These are phyloP conservation scores for Metopia argyrocephala DNA, from an alignment of 2,888 invertebrate species.

Conservation along the genomic window DNA sequence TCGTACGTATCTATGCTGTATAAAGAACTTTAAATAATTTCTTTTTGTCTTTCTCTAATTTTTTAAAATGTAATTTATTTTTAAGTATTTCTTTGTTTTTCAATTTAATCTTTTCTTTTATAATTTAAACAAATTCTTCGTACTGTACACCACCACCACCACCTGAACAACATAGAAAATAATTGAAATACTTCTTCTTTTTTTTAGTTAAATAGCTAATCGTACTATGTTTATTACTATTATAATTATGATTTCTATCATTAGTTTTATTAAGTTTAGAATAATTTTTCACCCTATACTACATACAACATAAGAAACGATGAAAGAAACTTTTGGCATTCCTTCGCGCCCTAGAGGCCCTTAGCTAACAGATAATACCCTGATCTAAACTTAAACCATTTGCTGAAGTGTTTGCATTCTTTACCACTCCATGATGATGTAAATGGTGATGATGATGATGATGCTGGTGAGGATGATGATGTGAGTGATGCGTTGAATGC, in stretches of 20 bases:
- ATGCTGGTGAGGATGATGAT: conserved; percentile 65
- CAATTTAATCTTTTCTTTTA: background rate
- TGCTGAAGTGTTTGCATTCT: conserved; percentile 74
- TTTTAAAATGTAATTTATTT: too few species aligned
- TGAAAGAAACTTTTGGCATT: conserved; percentile 79
- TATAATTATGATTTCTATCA: background rate
- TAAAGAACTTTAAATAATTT: too few species aligned
- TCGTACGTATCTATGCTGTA: too few species aligned
- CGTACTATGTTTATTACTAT: conserved; percentile 32
- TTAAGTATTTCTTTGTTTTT: background rate
- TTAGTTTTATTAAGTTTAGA: conserved; percentile 41
- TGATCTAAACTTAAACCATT: conserved; percentile 78
- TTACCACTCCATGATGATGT: conserved; percentile 71
- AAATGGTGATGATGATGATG: conserved; percentile 71
- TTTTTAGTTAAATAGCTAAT: conserved; percentile 58
- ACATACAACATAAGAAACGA: conserved; percentile 78
- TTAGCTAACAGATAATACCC: conserved; percentile 79
- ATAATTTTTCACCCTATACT: conserved; percentile 67
- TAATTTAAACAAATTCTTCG: conserved; percentile 55
- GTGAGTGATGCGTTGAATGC: conserved; percentile 53
- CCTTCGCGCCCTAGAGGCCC: conserved; percentile 77
- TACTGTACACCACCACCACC: conserved; percentile 63
- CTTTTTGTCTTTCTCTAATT: too few species aligned
- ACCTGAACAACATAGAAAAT: conserved; percentile 61
- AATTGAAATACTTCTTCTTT: conserved; percentile 58